Conservation (phyloP, 2,113 vertebrate genomes). For the Pseudorasbora parva region DNA sequence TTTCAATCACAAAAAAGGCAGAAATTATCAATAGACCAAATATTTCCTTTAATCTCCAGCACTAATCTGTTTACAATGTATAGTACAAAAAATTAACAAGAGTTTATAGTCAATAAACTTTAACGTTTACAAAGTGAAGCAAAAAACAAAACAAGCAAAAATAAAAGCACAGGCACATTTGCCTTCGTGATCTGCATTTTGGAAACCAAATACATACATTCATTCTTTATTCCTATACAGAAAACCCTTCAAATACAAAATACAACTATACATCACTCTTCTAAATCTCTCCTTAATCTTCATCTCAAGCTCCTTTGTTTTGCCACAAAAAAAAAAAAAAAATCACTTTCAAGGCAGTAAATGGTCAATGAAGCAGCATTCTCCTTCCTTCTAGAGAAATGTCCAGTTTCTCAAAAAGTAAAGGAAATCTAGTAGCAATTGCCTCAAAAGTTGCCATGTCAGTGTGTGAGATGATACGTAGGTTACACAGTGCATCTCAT, state of each 20-base stretch:
- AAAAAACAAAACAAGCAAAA: not conserved
- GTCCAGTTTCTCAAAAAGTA: conserved; percentile 25
- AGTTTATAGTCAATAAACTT: conserved; percentile 39
- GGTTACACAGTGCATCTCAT: conserved; percentile 33
- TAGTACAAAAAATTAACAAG: conserved; percentile 44
- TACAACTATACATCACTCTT: not conserved
- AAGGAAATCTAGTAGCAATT: conserved; percentile 47
- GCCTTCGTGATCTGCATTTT: not conserved
- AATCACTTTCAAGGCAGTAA: conserved; percentile 26
- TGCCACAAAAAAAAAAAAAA: not conserved
- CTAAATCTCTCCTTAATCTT: not conserved
- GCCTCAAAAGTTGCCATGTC: conserved; percentile 17
- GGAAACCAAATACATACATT: conserved; percentile 11
- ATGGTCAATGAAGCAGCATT: conserved; percentile 52
- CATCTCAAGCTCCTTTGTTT: not conserved
- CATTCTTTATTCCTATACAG: not conserved
- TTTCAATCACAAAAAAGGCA: conserved; percentile 21
- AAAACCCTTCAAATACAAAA: conserved; percentile 10
- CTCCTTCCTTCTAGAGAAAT: conserved; percentile 33
- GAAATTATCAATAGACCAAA: conserved; percentile 24
- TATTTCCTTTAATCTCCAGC: conserved; percentile 45
- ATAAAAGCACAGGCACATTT: not conserved
- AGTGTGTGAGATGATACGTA: not conserved
- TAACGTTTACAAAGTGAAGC: conserved; percentile 25
- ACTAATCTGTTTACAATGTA: conserved; percentile 39